These are phyloP conservation scores for Xerus rutilus DNA, from an alignment of 2,797 vertebrate species.

Conservation along the genomic window DNA sequence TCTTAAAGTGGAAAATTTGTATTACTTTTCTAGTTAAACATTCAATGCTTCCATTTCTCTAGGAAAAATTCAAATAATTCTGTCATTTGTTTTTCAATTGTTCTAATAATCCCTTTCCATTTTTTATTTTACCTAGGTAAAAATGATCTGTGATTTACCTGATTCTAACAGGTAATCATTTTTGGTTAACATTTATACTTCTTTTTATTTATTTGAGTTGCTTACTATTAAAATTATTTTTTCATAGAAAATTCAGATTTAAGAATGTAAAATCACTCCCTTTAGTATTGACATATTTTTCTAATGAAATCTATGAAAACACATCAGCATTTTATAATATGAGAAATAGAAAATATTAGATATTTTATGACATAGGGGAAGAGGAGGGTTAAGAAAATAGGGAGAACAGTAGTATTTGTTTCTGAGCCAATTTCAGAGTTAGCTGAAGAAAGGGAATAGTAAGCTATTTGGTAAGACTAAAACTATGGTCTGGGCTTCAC, in stretches of 20 bases:
- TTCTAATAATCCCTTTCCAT: not conserved
- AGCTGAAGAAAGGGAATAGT: not conserved
- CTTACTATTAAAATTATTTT: not conserved
- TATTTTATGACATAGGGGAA: not conserved
- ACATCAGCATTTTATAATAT: not conserved
- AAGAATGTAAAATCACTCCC: not conserved
- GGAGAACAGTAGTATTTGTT: not conserved
- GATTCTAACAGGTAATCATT: not conserved
- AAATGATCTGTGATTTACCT: not conserved
- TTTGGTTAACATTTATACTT: not conserved
- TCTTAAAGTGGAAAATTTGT: not conserved
- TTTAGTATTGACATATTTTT: not conserved
- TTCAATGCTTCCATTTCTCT: not conserved
- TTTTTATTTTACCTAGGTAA: conserved; percentile 27
- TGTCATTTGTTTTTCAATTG: not conserved
- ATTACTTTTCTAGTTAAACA: conserved; percentile 45
- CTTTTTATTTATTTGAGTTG: not conserved
- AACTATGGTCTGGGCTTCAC: not conserved
- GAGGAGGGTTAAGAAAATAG: not conserved
- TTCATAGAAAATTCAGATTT: conserved; percentile 4
- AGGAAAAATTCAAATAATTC: not conserved
- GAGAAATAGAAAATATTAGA: not conserved
- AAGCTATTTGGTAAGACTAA: not conserved
- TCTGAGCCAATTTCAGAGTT: not conserved
- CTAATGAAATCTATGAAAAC: conserved; percentile 17